Percentiles rank a stretch among this genome's conserved stretches.
Evolutionary conservation across 2,888 invertebrate species (phyloP).

Genomic region (Drosophila anceps): DNA sequence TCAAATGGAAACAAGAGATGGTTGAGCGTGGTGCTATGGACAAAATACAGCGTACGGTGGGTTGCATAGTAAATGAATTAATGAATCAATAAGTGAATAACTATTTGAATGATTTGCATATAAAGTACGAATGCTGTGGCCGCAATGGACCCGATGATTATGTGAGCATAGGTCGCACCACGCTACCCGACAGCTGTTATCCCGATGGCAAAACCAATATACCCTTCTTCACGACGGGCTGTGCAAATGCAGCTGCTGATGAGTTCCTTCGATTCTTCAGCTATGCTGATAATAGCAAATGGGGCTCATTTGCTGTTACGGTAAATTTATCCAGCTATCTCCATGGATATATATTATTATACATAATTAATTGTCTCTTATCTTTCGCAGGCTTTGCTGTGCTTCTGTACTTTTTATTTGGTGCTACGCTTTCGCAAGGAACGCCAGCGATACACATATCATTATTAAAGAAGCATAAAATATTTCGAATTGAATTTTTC

Average conservation of each 20-base stretch:
- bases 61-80: neutral
- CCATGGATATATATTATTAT: neutral
- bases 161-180: constrained; percentile 44
- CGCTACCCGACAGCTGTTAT: constrained; percentile 71
- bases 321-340: constrained; percentile 46
- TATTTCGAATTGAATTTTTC: neutral
- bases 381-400: constrained; percentile 64
- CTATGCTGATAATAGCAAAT: constrained; percentile 64
- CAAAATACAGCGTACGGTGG: constrained; percentile 72
- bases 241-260: constrained; percentile 62
- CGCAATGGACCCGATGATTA: constrained; percentile 79
- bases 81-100: neutral
- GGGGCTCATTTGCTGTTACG: constrained; percentile 63
- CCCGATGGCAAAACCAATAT: constrained; percentile 33
- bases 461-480: constrained; percentile 45
- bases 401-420: constrained; percentile 71
- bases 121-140: constrained; percentile 81
- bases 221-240: constrained; percentile 57
- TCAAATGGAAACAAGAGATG: constrained; percentile 84
- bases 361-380: neutral
- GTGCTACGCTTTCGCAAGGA: constrained; percentile 74
- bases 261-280: constrained; percentile 46
- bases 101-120: neutral
- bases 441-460: constrained; percentile 54
- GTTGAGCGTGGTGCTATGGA: constrained; percentile 75